Conservation (phyloP, 2,888 invertebrate genomes). For the Heliconius erato region DNA sequence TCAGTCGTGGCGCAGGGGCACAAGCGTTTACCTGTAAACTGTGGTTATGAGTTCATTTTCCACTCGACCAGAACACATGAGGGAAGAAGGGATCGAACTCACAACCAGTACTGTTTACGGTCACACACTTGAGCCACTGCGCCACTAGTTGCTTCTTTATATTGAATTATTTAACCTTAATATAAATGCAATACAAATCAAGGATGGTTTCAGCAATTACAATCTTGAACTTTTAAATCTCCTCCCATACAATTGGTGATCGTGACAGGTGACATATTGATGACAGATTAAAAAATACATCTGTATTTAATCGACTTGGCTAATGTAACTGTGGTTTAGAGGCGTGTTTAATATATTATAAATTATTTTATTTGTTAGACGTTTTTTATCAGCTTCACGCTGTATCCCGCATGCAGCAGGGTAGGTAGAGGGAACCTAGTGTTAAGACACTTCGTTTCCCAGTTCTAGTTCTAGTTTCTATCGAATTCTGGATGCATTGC, state of each 20-base stretch:
- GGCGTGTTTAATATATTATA: too few species aligned
- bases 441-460: too few species aligned
- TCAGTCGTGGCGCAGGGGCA: background rate
- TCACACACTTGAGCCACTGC: too few species aligned
- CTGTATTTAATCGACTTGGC: constrained; percentile 22
- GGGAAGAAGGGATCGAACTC: too few species aligned
- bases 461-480: background rate
- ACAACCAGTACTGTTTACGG: too few species aligned
- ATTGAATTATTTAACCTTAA: constrained; percentile 7
- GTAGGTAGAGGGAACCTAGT: background rate
- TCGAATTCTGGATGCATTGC: too few species aligned
- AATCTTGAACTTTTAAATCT: constrained; percentile 36
- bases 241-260: constrained; percentile 39
- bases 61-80: too few species aligned
- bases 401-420: too few species aligned
- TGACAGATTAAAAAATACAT: constrained; percentile 33
- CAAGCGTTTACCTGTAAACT: too few species aligned
- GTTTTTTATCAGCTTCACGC: too few species aligned
- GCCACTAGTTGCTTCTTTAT: background rate
- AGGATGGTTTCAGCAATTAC: background rate
- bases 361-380: too few species aligned
- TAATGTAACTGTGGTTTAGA: constrained; percentile 3
- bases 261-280: constrained; percentile 32
- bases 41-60: too few species aligned
- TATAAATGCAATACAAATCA: constrained; percentile 9